Evolutionary conservation across 1,140 invertebrate genomes (phyloP).

Genomic region (Brachystomella parvula): DNA sequence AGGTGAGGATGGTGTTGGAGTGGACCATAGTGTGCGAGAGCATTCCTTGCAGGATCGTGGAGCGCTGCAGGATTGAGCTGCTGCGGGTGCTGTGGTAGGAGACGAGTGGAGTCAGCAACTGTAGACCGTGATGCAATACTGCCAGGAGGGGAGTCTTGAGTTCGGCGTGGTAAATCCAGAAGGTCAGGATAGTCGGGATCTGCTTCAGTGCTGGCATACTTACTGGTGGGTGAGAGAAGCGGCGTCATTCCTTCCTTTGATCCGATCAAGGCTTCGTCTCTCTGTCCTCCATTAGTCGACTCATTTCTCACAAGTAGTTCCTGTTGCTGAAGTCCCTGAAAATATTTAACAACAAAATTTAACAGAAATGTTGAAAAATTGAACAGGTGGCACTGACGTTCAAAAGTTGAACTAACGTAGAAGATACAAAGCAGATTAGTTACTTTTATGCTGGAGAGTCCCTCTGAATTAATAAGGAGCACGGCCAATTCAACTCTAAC

Average conservation of each 20-base stretch:
- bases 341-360: background rate
- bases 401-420: background rate
- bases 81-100: constrained; percentile 42
- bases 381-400: background rate
- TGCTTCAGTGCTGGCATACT: background rate
- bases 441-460: too few species aligned
- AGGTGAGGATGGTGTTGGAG: constrained; percentile 48
- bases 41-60: constrained; percentile 44
- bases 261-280: constrained; percentile 9
- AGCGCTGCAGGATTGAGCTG: constrained; percentile 38
- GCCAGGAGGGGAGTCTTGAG: constrained; percentile 58
- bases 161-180: constrained; percentile 62
- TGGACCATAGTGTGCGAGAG: background rate
- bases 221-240: constrained; percentile 44
- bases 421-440: background rate
- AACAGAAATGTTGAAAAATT: background rate
- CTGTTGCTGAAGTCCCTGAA: background rate
- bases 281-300: background rate
- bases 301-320: background rate
- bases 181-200: constrained; percentile 58
- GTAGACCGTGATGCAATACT: constrained; percentile 67
- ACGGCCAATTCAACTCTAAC: too few species aligned
- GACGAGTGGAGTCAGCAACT: constrained; percentile 56
- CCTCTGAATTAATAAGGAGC: too few species aligned
- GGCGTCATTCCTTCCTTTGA: constrained; percentile 33